Evolutionary conservation across 2,888 invertebrate genomes (phyloP).

Genomic region (Latrodectus elegans): DNA sequence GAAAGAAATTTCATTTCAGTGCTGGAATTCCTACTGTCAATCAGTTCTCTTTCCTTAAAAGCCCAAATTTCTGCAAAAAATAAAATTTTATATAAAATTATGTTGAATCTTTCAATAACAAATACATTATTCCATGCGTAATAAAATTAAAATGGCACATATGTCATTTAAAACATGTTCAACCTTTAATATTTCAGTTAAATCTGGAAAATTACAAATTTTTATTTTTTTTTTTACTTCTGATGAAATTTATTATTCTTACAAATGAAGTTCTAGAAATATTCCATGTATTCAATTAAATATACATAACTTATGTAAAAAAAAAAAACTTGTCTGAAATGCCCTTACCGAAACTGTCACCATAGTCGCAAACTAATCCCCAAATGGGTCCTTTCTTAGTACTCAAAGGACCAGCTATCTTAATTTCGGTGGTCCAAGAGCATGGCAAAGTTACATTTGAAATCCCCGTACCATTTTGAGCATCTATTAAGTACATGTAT

Average conservation of each 20-base stretch:
- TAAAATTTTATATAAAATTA: conserved; percentile 4
- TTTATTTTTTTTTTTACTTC: neutral
- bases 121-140: neutral
- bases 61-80: conserved; percentile 38
- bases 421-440: conserved; percentile 2
- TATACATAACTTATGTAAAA: too few relatives aligned
- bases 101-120: conserved; percentile 21
- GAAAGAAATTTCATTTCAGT: conserved; percentile 3
- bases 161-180: neutral
- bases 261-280: too few relatives aligned
- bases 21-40: neutral
- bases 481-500: neutral
- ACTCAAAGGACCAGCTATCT: neutral
- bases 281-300: too few relatives aligned
- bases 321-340: neutral
- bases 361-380: conserved; percentile 22
- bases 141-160: neutral
- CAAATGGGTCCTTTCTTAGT: neutral
- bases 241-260: neutral
- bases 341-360: conserved; percentile 26
- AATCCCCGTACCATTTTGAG: conserved; percentile 2
- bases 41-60: conserved; percentile 25
- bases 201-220: neutral
- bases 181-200: neutral
- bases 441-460: conserved; percentile 6